Conservation (phyloP, 2,797 vertebrate species). For the Alectoris magna region DNA sequence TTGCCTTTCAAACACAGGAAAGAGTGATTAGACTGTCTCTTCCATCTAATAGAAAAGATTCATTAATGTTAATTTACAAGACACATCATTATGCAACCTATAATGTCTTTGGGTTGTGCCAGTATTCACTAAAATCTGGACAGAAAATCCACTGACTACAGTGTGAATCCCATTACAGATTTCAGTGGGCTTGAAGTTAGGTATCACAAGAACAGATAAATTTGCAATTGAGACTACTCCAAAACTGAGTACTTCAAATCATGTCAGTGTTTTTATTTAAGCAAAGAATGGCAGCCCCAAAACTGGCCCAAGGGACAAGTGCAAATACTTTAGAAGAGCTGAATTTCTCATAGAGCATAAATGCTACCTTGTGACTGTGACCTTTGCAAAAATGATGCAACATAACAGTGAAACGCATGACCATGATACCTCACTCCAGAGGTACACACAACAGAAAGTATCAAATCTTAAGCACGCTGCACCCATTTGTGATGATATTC, state of each 20-base stretch:
- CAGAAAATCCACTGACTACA: neutral
- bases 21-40: neutral
- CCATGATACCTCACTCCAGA: neutral
- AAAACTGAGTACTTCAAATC: neutral
- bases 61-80: neutral
- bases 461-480: neutral
- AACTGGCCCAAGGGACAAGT: neutral
- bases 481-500: neutral
- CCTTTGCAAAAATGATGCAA: neutral
- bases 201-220: neutral
- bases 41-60: neutral
- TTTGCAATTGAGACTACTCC: neutral
- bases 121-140: neutral
- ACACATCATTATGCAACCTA: neutral
- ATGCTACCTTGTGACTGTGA: neutral
- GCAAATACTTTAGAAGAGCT: neutral
- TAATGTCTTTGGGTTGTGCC: neutral
- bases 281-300: neutral
- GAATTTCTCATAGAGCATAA: neutral
- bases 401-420: neutral
- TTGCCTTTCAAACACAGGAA: neutral
- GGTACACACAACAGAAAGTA: neutral
- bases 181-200: neutral
- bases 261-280: neutral
- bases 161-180: neutral